A percentile compares a stretch with the other conserved stretches of the same genome.
Evolutionary conservation across 2,888 invertebrate genomes (phyloP).

Genomic region (Tenthredo scrophulariae): DNA sequence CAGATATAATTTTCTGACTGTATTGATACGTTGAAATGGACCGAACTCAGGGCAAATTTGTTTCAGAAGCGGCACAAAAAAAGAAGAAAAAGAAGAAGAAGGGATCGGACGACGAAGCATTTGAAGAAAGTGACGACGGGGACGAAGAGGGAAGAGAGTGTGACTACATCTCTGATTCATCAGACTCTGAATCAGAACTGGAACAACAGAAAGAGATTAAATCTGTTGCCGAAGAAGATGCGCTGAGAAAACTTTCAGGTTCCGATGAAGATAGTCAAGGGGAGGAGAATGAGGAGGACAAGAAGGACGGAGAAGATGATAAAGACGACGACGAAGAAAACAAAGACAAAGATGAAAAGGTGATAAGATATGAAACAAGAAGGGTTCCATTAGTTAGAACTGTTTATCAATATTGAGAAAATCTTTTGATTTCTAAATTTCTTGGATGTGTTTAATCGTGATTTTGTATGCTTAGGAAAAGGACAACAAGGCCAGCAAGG

Average conservation of each 20-base stretch:
- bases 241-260: constrained; percentile 90
- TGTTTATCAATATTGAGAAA: not conserved
- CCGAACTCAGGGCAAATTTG: constrained; percentile 10
- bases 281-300: constrained; percentile 88
- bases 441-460: constrained; percentile 54
- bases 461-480: constrained; percentile 74
- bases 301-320: constrained; percentile 84
- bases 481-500: constrained; percentile 77
- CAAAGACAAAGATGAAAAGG: constrained; percentile 83
- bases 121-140: constrained; percentile 98
- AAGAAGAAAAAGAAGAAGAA: constrained; percentile 88
- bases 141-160: constrained; percentile 97
- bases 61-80: constrained; percentile 65
- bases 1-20: not conserved
- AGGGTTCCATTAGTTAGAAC: not conserved
- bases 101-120: constrained; percentile 92
- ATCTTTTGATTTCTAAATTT: not conserved
- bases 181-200: constrained; percentile 87
- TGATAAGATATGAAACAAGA: constrained; percentile 60
- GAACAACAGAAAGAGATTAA: constrained; percentile 87
- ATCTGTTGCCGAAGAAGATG: constrained; percentile 95
- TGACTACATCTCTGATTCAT: constrained; percentile 96
- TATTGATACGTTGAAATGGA: not conserved
- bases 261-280: constrained; percentile 94
- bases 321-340: constrained; percentile 84